Percentiles rank a stretch among this genome's conserved stretches.
These are phyloP conservation scores for Cheumatopsyche charites DNA, from an alignment of 1,140 invertebrate genomes.

Conservation along the genomic window DNA sequence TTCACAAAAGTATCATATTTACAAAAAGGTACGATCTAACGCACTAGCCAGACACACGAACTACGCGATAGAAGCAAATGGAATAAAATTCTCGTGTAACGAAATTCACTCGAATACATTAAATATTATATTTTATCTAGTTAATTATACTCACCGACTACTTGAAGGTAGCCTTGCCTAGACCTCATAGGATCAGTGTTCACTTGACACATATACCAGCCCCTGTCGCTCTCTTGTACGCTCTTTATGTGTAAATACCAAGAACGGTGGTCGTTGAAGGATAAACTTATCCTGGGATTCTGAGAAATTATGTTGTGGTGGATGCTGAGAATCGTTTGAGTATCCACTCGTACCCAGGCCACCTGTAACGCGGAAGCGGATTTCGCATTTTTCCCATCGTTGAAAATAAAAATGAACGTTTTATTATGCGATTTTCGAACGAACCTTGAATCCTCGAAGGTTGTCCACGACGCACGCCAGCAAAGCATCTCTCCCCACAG, in stretches of 20 bases:
- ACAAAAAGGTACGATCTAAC: not conserved
- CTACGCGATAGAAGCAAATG: not conserved
- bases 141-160: constrained; percentile 76
- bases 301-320: constrained; percentile 88
- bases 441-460: constrained; percentile 87
- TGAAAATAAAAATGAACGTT: not conserved
- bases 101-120: not conserved
- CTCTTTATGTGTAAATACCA: constrained; percentile 86
- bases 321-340: constrained; percentile 88
- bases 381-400: not conserved
- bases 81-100: not conserved
- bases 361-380: constrained; percentile 63
- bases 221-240: constrained; percentile 81
- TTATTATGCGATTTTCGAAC: constrained; percentile 3
- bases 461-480: constrained; percentile 93
- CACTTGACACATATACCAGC: constrained; percentile 86
- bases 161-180: constrained; percentile 83
- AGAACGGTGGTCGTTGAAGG: constrained; percentile 84
- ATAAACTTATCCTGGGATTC: constrained; percentile 82
- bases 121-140: not conserved
- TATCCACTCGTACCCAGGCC: constrained; percentile 89
- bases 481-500: constrained; percentile 85
- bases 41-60: no score
- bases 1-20: constrained; percentile 21
- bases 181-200: constrained; percentile 87